Percentiles rank a stretch among this genome's conserved stretches.
These are phyloP conservation scores for Macrobrachium nipponense DNA, from an alignment of 1,140 invertebrate species.

Conservation along the genomic window DNA sequence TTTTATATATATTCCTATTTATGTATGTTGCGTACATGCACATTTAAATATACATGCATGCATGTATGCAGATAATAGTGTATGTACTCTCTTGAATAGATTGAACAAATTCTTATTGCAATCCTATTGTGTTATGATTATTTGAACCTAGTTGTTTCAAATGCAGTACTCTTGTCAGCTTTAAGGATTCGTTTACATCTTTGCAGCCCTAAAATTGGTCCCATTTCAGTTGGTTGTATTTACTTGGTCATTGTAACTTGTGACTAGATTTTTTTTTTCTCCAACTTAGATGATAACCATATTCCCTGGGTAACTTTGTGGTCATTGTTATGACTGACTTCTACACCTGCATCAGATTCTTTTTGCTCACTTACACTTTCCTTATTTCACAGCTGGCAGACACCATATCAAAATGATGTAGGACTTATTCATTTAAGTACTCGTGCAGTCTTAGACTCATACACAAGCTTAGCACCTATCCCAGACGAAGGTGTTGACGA, in stretches of 20 bases:
- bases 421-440: background rate
- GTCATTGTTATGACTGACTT: background rate
- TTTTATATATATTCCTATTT: background rate
- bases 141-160: too few species aligned
- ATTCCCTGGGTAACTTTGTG: background rate
- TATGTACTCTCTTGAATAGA: too few species aligned
- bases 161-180: too few species aligned
- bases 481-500: background rate
- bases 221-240: too few species aligned
- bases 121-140: too few species aligned
- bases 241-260: too few species aligned
- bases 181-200: too few species aligned
- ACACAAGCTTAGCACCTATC: background rate
- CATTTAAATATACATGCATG: background rate
- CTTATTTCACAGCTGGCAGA: background rate
- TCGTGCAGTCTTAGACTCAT: background rate
- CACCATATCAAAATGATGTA: conserved; percentile 3
- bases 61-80: background rate
- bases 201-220: too few species aligned
- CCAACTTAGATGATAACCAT: too few species aligned
- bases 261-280: too few species aligned
- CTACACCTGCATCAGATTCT: background rate
- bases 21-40: background rate
- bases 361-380: background rate
- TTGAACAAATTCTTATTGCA: too few species aligned